phyloP scores from a whole-genome alignment of 2,888 invertebrate genomes.

The Plagodis dolabraria region DNA sequence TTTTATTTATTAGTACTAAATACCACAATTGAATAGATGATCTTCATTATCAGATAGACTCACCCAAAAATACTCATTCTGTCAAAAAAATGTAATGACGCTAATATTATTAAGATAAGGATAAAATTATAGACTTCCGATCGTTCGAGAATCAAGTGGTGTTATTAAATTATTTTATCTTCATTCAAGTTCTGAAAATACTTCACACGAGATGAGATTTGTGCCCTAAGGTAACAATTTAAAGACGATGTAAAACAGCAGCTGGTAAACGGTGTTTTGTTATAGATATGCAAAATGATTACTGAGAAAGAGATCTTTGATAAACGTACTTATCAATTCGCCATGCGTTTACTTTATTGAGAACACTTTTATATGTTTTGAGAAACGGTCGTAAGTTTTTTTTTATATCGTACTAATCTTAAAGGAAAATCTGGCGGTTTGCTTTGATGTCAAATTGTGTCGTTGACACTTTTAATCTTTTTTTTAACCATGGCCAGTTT shows the following conservation, averaged over 20 bases:
- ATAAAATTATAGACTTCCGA: constrained; percentile 12
- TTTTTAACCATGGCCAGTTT: too few relatives aligned
- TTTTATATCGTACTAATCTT: constrained; percentile 16
- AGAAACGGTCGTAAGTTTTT: constrained; percentile 13
- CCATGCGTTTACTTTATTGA: constrained; percentile 40
- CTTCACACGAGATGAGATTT: constrained; percentile 67
- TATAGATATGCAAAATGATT: constrained; percentile 69
- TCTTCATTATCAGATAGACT: too few relatives aligned
- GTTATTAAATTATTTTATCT: constrained; percentile 55
- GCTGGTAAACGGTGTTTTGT: constrained; percentile 67
- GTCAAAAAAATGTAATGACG: too few relatives aligned
- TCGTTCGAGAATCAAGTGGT: constrained; percentile 34
- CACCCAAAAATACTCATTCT: too few relatives aligned
- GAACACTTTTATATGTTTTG: constrained; percentile 21
- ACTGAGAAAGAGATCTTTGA: constrained; percentile 75
- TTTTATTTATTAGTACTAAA: too few relatives aligned
- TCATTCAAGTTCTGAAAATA: constrained; percentile 69
- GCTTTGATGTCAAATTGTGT: too few relatives aligned
- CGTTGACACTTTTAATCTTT: too few relatives aligned
- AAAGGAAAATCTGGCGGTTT: constrained; percentile 6
- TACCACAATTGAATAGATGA: too few relatives aligned
- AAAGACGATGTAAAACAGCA: constrained; percentile 70
- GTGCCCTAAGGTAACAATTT: constrained; percentile 72
- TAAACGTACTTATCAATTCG: constrained; percentile 78
- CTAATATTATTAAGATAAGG: too few relatives aligned